Evolutionary conservation across 2,113 vertebrate genomes (phyloP), one percentile per base, ranked within the genome.

Genomic region (Megaleporinus macrocephalus): DNA sequence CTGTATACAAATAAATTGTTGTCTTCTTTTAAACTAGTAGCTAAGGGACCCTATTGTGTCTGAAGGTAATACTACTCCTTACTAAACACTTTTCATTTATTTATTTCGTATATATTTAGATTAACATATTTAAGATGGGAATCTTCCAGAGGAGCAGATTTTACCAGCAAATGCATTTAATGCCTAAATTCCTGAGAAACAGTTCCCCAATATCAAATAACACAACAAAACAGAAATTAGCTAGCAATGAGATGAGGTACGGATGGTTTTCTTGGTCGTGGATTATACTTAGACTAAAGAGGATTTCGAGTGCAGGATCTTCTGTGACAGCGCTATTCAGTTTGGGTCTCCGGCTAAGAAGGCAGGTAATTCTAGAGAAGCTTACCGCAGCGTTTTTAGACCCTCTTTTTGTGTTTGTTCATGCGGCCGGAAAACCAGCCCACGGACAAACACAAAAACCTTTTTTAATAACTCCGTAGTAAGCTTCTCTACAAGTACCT

Each of bases 391-490:
- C 18, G 24, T 24, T 72, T 73, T 12, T 47, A 36, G 49, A 51
- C 27, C 6, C 0, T 20, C 41, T 79, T 51, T 49, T 63, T 41
- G 36, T 36, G 24, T 62, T 61, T 59, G 20, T 62, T 62, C 27
- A 6, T 4, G 14, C 47, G 44, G 47, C 59, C 71, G 41, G 33
- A 66, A 70, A 44, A 15, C 27, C 66, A 44, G 29, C 29, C 51
- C 16, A 61, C 18, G 22, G 47, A 55, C 51, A 55, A 76, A 71
- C 77, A 74, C 55, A 65, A 70, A 83, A 77, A 15, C 26, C 62
- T 78, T 36, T 27, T 30, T 26, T n/a, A 85, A 77, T 12, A 73
- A 71, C 5, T 18, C 59, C 41, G 73, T 14, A 70, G 57, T 66
- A 29, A 74, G 71, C 41, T 22, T 73, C 36, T 68, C 24, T 61